Evolutionary conservation across 1,140 invertebrate species (phyloP), one percentile per base, ranked within the genome.

Genomic region (Nasonia giraulti): DNA sequence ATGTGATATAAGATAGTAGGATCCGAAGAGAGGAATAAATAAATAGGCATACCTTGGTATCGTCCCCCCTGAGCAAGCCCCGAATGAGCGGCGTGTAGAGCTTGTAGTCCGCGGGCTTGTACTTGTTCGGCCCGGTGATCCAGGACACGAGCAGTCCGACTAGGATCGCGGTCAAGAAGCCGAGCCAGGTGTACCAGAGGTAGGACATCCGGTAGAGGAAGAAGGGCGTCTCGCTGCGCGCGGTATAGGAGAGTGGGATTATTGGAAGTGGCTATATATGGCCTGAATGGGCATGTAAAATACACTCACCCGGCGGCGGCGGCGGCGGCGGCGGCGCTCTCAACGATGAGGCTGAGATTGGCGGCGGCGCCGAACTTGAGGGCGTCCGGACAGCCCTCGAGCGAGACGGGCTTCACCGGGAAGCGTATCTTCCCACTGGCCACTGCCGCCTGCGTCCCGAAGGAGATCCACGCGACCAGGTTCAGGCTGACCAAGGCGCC

Each of bases 401-500:
- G 90, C 1, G 94, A 95, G 0, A 95, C 90, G 0, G 94, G 94
- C 89, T 95, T 95, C 1, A 93, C 92, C 0, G 93, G 90, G 78
- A 95, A 94, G 0, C 90, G 88, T 74, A 96, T 95, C 31, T 92
- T 91, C 0, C 95, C 95, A 4, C 92, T 93, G 10, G 95, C 94
- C 89, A 97, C 95, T 11, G 96, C 94, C 2, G 96, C 93, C 90
- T 97, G 96, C 0, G 96, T 96, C 5, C 97, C 97, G n/a, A 98
- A 93, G 0, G 96, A 97, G 44, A 98, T 96, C 96, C 97, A 98
- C 4, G 96, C 95, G 33, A 97, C 95, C 7, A 97, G 93, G 6
- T 94, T 89, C 1, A 97, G 93, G 73, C 96, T 95, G 11, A 93
- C 89, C 0, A 97, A 66, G 0, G 96, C 95, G 8, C 97, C 97